These are phyloP conservation scores for Chaenocephalus aceratus DNA, from an alignment of 2,113 vertebrate genomes.

Conservation along the genomic window DNA sequence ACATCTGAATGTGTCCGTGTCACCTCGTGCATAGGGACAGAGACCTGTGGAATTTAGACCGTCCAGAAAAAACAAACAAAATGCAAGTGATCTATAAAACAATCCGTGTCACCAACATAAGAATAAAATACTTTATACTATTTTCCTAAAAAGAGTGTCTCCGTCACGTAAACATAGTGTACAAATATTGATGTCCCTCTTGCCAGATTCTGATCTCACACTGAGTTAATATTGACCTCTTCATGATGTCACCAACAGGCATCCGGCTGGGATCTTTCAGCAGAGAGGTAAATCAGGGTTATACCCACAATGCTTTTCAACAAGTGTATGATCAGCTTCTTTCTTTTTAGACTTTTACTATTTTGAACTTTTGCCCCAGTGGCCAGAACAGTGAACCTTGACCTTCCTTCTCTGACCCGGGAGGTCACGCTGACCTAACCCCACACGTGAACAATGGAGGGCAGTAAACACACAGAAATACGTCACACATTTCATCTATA, in stretches of 20 bases:
- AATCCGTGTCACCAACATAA: not conserved
- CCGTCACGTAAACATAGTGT: not conserved
- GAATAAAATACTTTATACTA: not conserved
- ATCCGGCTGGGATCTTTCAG: slow-evolving; percentile 33
- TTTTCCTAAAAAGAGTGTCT: not conserved
- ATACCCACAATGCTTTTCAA: slow-evolving; percentile 51
- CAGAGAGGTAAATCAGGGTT: slow-evolving; percentile 46
- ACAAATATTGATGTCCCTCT: slow-evolving; percentile 25
- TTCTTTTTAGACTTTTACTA: slow-evolving; percentile 66
- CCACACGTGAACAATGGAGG: slow-evolving; percentile 22
- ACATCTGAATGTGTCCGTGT: slow-evolving; percentile 68
- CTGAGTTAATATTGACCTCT: slow-evolving; percentile 56
- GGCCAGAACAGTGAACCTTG: slow-evolving; percentile 66
- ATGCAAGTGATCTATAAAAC: slow-evolving; percentile 4
- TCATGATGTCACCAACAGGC: slow-evolving; percentile 50
- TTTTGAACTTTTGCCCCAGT: slow-evolving; percentile 68
- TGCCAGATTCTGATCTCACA: slow-evolving; percentile 40
- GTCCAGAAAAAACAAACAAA: slow-evolving; percentile 12
- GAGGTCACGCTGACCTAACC: slow-evolving; percentile 32
- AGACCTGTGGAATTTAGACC: slow-evolving; percentile 67
- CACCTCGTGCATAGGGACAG: slow-evolving; percentile 54
- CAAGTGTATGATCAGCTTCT: slow-evolving; percentile 50
- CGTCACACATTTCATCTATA: not conserved
- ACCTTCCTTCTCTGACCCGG: slow-evolving; percentile 54
- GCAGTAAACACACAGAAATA: slow-evolving; percentile 19